These are phyloP conservation scores for Trichoplusia ni DNA, from an alignment of 1,140 invertebrate genomes.

Conservation along the genomic window DNA sequence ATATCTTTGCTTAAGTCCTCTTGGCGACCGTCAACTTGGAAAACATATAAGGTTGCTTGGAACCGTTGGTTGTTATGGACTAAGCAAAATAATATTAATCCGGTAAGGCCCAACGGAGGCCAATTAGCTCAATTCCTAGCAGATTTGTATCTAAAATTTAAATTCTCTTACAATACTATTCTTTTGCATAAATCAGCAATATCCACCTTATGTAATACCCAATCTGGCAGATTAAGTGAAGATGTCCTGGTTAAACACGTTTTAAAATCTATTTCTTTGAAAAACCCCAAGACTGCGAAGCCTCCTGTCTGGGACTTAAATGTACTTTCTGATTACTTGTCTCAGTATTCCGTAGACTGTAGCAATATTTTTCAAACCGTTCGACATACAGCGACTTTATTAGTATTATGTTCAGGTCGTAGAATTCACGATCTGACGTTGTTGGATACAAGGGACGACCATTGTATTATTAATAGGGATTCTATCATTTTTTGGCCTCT, in stretches of 20 bases:
- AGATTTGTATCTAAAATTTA: conserved; percentile 24
- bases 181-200: conserved; percentile 40
- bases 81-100: conserved; percentile 5
- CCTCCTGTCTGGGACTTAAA: conserved; percentile 47
- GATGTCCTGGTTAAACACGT: conserved; percentile 37
- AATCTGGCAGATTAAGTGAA: conserved; percentile 12
- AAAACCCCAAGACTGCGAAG: conserved; percentile 28
- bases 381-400: neutral
- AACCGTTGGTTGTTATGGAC: conserved; percentile 26
- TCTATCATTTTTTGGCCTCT: conserved; percentile 42
- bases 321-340: conserved; percentile 8
- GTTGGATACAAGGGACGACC: conserved; percentile 28
- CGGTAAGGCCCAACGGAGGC: neutral
- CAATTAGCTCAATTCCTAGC: conserved; percentile 33
- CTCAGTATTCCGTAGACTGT: conserved; percentile 14
- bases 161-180: conserved; percentile 32
- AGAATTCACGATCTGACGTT: conserved; percentile 41
- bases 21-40: conserved; percentile 38
- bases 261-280: conserved; percentile 35
- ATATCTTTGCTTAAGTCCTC: conserved; percentile 18
- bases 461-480: conserved; percentile 32
- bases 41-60: conserved; percentile 39
- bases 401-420: neutral
- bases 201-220: conserved; percentile 55
- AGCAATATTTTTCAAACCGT: conserved; percentile 32